Conservation (phyloP, 2,888 invertebrate genomes). For the Ceratothoa steindachneri region DNA sequence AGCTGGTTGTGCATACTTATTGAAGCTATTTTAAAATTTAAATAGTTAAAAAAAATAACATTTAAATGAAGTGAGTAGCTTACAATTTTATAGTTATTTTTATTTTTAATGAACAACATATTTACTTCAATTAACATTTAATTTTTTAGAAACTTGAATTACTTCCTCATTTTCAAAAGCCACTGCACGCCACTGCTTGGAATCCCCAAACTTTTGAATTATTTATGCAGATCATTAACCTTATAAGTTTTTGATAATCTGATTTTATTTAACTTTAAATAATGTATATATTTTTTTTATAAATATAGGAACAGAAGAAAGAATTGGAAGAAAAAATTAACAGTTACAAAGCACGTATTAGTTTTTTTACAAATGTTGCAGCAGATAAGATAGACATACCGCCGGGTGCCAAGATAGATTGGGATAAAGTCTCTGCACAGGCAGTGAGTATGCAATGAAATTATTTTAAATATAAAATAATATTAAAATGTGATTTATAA, state of each 20-base stretch:
- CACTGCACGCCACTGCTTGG: too few relatives aligned
- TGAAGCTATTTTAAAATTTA: too few relatives aligned
- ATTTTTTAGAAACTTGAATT: too few relatives aligned
- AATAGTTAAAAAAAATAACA: too few relatives aligned
- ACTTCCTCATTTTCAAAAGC: too few relatives aligned
- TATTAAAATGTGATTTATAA: too few relatives aligned
- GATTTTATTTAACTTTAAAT: neutral
- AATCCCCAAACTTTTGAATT: neutral
- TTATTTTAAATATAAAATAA: neutral
- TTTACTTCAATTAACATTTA: too few relatives aligned
- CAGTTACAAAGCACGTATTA: neutral
- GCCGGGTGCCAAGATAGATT: neutral
- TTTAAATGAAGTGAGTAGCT: too few relatives aligned
- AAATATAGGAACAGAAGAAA: neutral
- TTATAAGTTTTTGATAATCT: neutral
- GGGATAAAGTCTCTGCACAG: conserved; percentile 7
- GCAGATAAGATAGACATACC: neutral
- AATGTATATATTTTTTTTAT: neutral
- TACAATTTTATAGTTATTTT: too few relatives aligned
- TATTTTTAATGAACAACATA: too few relatives aligned
- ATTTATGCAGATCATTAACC: too few relatives aligned
- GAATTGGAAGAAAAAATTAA: neutral
- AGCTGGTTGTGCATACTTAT: too few relatives aligned
- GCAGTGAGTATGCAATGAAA: neutral
- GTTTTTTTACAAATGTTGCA: neutral